Base-by-base conservation (phyloP, 2,888 invertebrate genomes). In the Spicauda simplicius region DNA sequence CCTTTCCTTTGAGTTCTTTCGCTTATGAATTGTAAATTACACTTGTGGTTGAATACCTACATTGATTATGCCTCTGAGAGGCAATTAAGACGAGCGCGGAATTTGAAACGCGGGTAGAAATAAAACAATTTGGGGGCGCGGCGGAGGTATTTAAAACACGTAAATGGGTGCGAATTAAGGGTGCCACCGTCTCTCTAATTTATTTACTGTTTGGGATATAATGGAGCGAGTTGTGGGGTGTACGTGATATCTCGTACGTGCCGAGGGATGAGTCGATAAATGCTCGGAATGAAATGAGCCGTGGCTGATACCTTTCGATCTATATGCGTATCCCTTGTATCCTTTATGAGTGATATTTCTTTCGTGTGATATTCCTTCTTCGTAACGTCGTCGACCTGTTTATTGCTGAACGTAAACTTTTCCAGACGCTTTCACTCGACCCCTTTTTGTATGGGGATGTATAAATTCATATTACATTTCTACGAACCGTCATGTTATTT, bases 1-100 rank as follows among this genome's bases (percentile, higher is more conserved):
- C 78, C 78, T 78, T 76, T 76, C 73, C 74, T 74, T 71, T 76
- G 77, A 77, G 76, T 73, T 82, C 76, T 74, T 78, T 77, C 71
- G 73, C 70, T 74, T 75, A 74, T 76, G 72, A 80, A 79, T 79
- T 70, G 73, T 72, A 73, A 78, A 79, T 78, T 78, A 59, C 69
- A 70, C 76, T 77, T 67, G 69, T 68, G 72, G 77, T 77, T 72
- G 64, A 72, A 73, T 75, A 30, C 60, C 66, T 70, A 75, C 61
- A 70, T 59, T 25, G 59, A 72, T 72, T 70, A 61, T 68, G 66
- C 56, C 25, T 59, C 65, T 69, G 64, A 64, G 53, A 67, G 69
- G 57, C 68, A 56, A 58, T 69, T 72, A 71, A 57, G 68, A 71
- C 41, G 61, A 54, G 62, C 63, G 56, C 59, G 64, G 63, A 64